Conservation (phyloP, 2,113 vertebrate genomes). For the Brachyhypopomus gauderio region DNA sequence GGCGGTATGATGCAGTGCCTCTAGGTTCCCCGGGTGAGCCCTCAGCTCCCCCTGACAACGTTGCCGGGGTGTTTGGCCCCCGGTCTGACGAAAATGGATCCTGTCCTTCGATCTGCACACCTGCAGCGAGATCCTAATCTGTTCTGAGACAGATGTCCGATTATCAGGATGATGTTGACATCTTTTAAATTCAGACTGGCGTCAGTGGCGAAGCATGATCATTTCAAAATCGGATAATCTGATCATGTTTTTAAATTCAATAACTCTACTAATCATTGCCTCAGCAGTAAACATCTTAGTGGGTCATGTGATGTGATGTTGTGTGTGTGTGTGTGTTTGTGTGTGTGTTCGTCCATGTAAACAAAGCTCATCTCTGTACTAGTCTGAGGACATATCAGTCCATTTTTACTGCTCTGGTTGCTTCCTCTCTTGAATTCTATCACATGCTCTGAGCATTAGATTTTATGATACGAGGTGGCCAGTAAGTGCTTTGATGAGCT, state of each 20-base stretch:
- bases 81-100: not conserved
- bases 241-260: too few species aligned
- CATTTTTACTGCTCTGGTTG: slow-evolving; percentile 1
- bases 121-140: not conserved
- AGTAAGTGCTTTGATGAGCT: slow-evolving; percentile 24
- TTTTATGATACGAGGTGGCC: slow-evolving; percentile 11
- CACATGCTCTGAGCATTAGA: slow-evolving; percentile 28
- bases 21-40: slow-evolving; percentile 4
- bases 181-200: not conserved
- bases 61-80: not conserved
- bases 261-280: too few species aligned
- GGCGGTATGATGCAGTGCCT: slow-evolving; percentile 12
- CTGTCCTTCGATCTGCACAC: not conserved
- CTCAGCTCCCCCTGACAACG: not conserved
- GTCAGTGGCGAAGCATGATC: too few species aligned
- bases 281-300: too few species aligned
- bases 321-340: slow-evolving; percentile 21
- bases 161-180: not conserved
- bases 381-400: not conserved
- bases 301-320: not conserved
- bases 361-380: not conserved
- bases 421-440: slow-evolving; percentile 7
- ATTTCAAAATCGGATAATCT: too few species aligned
- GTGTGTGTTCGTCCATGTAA: not conserved
- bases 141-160: not conserved